Evolutionary conservation across 2,113 vertebrate genomes (phyloP), one percentile per base, ranked within the genome.

Genomic region (Calypte anna): DNA sequence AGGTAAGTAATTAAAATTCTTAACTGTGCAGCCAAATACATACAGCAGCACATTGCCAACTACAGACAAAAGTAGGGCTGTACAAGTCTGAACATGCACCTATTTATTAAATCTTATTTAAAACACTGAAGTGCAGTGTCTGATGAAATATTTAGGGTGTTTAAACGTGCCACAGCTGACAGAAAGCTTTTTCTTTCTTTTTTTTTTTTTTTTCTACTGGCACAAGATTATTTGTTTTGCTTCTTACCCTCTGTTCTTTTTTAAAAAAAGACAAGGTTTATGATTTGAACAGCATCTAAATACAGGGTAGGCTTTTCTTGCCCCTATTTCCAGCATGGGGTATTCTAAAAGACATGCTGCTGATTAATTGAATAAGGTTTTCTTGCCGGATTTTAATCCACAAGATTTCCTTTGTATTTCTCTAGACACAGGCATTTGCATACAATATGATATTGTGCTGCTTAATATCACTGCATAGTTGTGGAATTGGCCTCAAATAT

Each of bases 91-190:
- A 97, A 98, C 99, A 98, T 33, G 99, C 96, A 97, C 81, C 90
- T 94, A 95, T 98, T 98, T 98, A 99, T 98, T 99, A 99, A 99
- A 98, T 98, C 98, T 98, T 96, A 98, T 98, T 98, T 97, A 93
- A 98, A 98, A 98, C 97, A 98, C 97, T 98, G 98, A 97, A 98
- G 98, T 96, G 97, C 98, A 97, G 98, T 97, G 98, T 98, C 98
- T 98, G 98, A 98, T 98, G 98, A 98, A 98, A 98, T 98, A 97
- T 98, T 98, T 97, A 97, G 97, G 97, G 98, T 96, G 94, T 94
- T 96, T 95, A 96, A 96, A 96, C 14, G 93, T 90, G 96, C 97
- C 95, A 91, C 96, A 92, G 97, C 97, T 96, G 97, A 98, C 79
- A 95, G 92, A 97, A 96, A 94, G 92, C 63, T 2, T 43, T 73